Percentiles rank a stretch among this genome's conserved stretches.
phyloP scores from a whole-genome alignment of 2,888 invertebrate species.

The Eretmocerus hayati region DNA sequence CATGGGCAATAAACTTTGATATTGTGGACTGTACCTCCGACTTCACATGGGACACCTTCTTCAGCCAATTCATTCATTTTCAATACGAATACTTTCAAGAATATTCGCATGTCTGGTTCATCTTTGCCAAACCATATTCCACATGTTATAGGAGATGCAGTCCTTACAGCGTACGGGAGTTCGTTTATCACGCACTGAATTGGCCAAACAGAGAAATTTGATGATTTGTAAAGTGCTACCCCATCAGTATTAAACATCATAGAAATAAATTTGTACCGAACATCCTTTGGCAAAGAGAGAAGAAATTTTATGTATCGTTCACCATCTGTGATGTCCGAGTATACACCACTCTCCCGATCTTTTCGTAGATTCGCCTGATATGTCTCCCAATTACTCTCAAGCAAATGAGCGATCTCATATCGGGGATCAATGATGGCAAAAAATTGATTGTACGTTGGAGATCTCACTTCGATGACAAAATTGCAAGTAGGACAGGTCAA shows the following conservation, averaged over 20 bases:
- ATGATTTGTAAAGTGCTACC: conserved; percentile 1
- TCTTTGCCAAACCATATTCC: conserved; percentile 2
- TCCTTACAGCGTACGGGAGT: not conserved
- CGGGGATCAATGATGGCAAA: not conserved
- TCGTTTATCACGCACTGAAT: conserved; percentile 2
- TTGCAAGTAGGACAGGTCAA: not conserved
- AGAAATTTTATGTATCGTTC: not conserved
- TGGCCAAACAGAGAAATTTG: conserved; percentile 5
- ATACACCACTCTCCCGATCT: not conserved
- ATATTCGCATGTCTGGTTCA: not conserved
- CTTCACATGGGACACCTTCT: not conserved
- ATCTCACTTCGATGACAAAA: not conserved
- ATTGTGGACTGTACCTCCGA: not conserved
- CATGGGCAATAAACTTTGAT: not conserved
- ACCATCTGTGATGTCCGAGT: not conserved
- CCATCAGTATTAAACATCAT: conserved; percentile 6
- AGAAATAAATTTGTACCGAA: not conserved
- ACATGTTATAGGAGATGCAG: not conserved
- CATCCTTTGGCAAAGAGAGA: not conserved
- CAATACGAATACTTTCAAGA: not conserved
- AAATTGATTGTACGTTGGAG: not conserved
- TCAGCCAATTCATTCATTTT: not conserved
- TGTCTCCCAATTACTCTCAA: not conserved
- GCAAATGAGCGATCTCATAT: not conserved
- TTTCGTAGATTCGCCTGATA: no score